A percentile compares a stretch with the other conserved stretches of the same genome.
phyloP scores from a whole-genome alignment of 2,797 vertebrate species.

The Sternarchorhynchus goeldii region DNA sequence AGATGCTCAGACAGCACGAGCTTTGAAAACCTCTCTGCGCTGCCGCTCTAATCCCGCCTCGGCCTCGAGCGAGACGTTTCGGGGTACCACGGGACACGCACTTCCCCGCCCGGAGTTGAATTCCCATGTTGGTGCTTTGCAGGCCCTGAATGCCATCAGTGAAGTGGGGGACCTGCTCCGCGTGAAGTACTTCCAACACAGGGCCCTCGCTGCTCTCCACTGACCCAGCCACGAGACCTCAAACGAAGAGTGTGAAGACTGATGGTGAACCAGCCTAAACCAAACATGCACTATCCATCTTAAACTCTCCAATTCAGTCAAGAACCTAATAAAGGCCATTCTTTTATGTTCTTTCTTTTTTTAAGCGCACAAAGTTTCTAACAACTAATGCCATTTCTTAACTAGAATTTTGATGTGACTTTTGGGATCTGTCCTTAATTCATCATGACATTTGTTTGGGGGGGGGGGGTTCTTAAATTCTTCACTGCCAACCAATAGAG shows the following conservation, averaged over 20 bases:
- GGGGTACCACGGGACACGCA: too few relatives aligned
- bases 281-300: conserved; percentile 57
- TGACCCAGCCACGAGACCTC: conserved; percentile 83
- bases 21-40: too few relatives aligned
- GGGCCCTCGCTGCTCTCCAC: conserved; percentile 78
- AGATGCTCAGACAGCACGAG: too few relatives aligned
- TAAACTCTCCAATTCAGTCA: conserved; percentile 46
- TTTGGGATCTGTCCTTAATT: conserved; percentile 48
- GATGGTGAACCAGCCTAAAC: conserved; percentile 63
- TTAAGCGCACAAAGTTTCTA: conserved; percentile 42
- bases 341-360: conserved; percentile 36
- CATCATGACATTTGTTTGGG: conserved; percentile 45
- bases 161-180: conserved; percentile 85
- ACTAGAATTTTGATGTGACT: conserved; percentile 26
- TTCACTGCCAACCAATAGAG: conserved; percentile 26
- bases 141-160: conserved; percentile 81
- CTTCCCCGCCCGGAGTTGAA: too few relatives aligned
- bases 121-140: conserved; percentile 42
- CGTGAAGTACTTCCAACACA: conserved; percentile 82
- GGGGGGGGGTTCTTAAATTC: conserved; percentile 25
- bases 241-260: conserved; percentile 86
- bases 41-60: too few relatives aligned
- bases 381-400: conserved; percentile 29
- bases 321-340: conserved; percentile 53
- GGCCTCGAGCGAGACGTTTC: too few relatives aligned